Base-by-base conservation (phyloP, 2,888 invertebrate genomes). In the Sabellastarte sp. region DNA sequence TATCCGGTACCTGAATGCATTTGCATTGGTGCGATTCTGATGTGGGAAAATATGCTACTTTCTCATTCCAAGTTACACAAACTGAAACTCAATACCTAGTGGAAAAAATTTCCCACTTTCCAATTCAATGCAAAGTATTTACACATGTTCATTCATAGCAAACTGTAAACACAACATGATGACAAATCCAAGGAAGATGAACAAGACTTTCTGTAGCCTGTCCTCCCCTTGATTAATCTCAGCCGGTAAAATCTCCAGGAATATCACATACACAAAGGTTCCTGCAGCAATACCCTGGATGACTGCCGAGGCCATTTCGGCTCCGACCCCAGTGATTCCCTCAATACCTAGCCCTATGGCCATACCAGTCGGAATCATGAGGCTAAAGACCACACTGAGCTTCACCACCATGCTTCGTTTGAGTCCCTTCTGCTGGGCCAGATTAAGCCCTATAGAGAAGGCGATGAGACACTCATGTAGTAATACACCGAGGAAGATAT, bases 231-330 rank as follows among this genome's bases (percentile, higher is more conserved):
- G 60, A 50, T 68, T 63, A 29, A 70, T 61, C 57, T 72, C 71
- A 5, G 59, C 70, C 3, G 82, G 82, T 41, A 82, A 73, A 33
- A 82, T 72, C 63, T 81, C 80, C 61, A 80, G 70, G 63, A 82
- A 82, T 20, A 78, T 76, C 0, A 82, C 80, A 68, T 83, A 78
- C 55, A 82, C 67, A 66, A 82, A 82, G 24, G 80, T 80, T 3
- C 81, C 81, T n/a, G 80, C 77, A 1, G 82, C 78, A 29, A 82
- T 58, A 3, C 73, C 79, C 67, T 82, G 82, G 2, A 82, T 67
- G 55, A 78, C 61, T 2, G 76, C 78, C 10, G 81, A 78, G n/a
- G 75, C 66, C 50, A 78, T n/a, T 41, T 70, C 68, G 10, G 78
- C 79, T 4, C 64, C 67, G 5, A 59, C n/a, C 3, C 58, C 57